Percentiles rank a stretch among this genome's conserved stretches.
These are phyloP conservation scores for Trematocara macrostoma DNA, from an alignment of 2,113 vertebrate genomes.

Conservation along the genomic window DNA sequence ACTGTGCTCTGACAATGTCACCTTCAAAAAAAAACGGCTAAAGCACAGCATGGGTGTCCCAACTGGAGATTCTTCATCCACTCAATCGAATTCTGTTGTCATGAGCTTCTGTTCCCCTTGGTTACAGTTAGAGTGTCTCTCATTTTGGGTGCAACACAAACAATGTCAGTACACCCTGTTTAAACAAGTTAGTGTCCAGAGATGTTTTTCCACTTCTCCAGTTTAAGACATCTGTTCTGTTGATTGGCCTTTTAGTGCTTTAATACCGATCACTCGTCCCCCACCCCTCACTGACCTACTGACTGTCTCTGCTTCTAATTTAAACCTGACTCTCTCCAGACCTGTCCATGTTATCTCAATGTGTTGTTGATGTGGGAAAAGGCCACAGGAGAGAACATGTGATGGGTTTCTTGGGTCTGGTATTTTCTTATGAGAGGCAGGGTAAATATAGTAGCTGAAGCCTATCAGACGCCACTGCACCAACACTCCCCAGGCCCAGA, in stretches of 20 bases:
- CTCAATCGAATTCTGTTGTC: neutral
- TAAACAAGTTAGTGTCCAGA: neutral
- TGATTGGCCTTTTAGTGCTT: neutral
- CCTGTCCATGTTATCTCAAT: slow-evolving; percentile 18
- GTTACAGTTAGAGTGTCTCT: neutral
- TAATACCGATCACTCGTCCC: neutral
- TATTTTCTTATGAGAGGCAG: neutral
- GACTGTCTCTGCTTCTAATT: neutral
- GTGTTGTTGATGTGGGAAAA: neutral
- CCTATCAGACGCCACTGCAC: slow-evolving; percentile 28
- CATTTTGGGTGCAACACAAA: neutral
- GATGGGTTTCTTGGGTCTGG: slow-evolving; percentile 10
- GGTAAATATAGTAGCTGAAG: slow-evolving; percentile 49
- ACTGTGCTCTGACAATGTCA: neutral
- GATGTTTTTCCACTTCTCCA: neutral
- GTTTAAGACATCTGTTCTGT: neutral
- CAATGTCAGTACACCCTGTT: neutral
- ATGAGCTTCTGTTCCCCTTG: neutral
- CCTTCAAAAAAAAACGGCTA: neutral
- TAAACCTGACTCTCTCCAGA: neutral
- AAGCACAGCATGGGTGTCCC: neutral
- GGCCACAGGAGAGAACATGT: neutral
- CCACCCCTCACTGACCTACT: neutral
- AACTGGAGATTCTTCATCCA: neutral
- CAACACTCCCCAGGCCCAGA: slow-evolving; percentile 25